Evolutionary conservation across 2,888 invertebrate species (phyloP), one percentile per base, ranked within the genome.

Genomic region (Trichogramma evanescens): DNA sequence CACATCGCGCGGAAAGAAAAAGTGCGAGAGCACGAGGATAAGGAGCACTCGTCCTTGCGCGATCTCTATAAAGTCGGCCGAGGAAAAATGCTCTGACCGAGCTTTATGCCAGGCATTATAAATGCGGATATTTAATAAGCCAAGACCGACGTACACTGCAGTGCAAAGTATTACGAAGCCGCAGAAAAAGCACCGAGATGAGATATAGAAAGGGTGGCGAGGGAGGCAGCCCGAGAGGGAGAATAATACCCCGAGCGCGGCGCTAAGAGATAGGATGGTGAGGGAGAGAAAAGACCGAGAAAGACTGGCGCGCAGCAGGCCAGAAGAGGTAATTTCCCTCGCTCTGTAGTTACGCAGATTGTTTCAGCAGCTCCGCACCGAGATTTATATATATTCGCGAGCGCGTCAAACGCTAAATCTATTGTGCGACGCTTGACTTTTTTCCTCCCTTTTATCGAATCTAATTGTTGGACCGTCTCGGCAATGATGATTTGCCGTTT

Each of bases 121-220:
- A 67, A 68, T 67, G 66, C 63, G 62, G 55, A 53, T 61, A 64
- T 69, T 68, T 67, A 69, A 68, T 65, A 63, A 59, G 49, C 5
- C 26, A 26, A 26, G 59, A 63, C 59, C 38, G 61, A 63, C 60
- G 56, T 54, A 57, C 57, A 52, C 62, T 52, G 39, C 39, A 9
- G 41, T 49, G 50, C n/a, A 40, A 40, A 10, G 40, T 13, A 50
- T 53, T 58, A 58, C 5, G 44, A 5, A 26, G 26, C 13, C 6
- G 39, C 26, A 46, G 46, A 13, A 41, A 8, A 26, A n/a, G 6
- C 8, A 8, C 6, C 6, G 7, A 6, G 50, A 7, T n/a, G 50
- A 42, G 41, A 38, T 39, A 39, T 46, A 43, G 40, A 10, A 50
- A 43, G 10, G 8, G 50, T 41, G n/a, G 45, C 49, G 54, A 61